These are phyloP conservation scores for Parauchenoglanis punctatus DNA, from an alignment of 2,797 vertebrate species.

Conservation along the genomic window DNA sequence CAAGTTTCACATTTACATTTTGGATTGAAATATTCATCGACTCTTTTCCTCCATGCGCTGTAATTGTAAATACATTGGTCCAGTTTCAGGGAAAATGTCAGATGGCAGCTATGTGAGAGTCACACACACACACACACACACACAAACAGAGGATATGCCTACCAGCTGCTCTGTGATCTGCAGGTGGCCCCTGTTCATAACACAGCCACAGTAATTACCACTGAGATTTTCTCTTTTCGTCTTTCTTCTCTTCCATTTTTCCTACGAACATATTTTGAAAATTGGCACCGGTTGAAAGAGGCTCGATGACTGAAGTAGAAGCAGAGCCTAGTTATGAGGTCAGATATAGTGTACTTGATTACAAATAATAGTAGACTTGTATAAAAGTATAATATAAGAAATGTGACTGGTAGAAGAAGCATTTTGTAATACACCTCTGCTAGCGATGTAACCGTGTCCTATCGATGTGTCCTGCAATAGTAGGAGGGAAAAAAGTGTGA, in stretches of 20 bases:
- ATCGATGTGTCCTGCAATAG: not conserved
- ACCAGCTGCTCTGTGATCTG: slow-evolving; percentile 69
- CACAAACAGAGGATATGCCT: slow-evolving; percentile 39
- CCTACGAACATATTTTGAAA: slow-evolving; percentile 24
- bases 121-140: slow-evolving; percentile 39
- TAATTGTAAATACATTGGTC: slow-evolving; percentile 14
- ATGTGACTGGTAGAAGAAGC: not conserved
- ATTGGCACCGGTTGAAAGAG: slow-evolving; percentile 17
- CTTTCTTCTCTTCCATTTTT: slow-evolving; percentile 36
- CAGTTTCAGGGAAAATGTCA: slow-evolving; percentile 53
- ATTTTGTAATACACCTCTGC: not conserved
- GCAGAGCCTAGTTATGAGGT: not conserved
- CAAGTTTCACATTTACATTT: slow-evolving; percentile 7
- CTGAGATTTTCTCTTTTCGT: slow-evolving; percentile 40
- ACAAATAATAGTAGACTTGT: slow-evolving; percentile 7
- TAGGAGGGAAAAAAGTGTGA: no score
- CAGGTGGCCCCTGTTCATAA: slow-evolving; percentile 69
- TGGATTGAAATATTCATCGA: not conserved
- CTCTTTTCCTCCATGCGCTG: not conserved
- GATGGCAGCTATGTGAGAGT: slow-evolving; percentile 56
- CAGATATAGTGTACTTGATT: slow-evolving; percentile 9
- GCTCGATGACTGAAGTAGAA: not conserved
- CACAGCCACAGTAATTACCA: slow-evolving; percentile 54
- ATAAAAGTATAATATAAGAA: not conserved
- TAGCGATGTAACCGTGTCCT: not conserved